Conservation (phyloP, 2,113 vertebrate species). For the Indicator maculatus region DNA sequence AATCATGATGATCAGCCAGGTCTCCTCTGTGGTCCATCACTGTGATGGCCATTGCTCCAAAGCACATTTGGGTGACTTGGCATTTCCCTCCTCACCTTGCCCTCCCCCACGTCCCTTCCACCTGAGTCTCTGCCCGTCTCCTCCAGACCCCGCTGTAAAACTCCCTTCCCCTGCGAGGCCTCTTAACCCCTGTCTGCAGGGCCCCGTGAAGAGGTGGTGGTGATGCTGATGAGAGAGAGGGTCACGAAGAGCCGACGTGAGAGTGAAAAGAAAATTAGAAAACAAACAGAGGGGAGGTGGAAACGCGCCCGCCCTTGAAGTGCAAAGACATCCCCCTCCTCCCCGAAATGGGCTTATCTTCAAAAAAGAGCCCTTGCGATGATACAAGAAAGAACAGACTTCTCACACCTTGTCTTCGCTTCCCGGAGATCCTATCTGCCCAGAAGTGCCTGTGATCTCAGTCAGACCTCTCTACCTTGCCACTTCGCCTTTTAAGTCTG, state of each 20-base stretch:
- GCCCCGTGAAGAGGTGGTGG: not conserved
- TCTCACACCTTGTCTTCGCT: constrained; percentile 72
- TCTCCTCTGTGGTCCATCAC: not conserved
- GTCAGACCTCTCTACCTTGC: constrained; percentile 59
- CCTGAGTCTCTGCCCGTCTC: not conserved
- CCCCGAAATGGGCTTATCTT: constrained; percentile 51
- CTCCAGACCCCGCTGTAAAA: not conserved
- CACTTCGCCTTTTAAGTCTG: constrained; percentile 63
- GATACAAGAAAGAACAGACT: constrained; percentile 65
- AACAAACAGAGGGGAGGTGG: constrained; percentile 63
- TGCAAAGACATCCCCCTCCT: constrained; percentile 18
- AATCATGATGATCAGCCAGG: not conserved
- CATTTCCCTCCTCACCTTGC: not conserved
- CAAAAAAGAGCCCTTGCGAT: constrained; percentile 54
- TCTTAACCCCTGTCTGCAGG: constrained; percentile 43
- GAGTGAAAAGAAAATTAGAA: constrained; percentile 60
- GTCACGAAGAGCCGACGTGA: constrained; percentile 1
- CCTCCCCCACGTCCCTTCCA: not conserved
- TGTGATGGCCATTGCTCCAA: fast-evolving
- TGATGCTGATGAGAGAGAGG: constrained; percentile 53
- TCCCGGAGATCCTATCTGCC: constrained; percentile 66
- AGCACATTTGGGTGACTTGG: fast-evolving
- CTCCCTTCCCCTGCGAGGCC: not conserved
- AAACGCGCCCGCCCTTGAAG: constrained; percentile 50
- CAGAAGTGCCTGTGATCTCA: constrained; percentile 66